Evolutionary conservation across 2,888 invertebrate species (phyloP).

Genomic region (Scrobipalpa costella): DNA sequence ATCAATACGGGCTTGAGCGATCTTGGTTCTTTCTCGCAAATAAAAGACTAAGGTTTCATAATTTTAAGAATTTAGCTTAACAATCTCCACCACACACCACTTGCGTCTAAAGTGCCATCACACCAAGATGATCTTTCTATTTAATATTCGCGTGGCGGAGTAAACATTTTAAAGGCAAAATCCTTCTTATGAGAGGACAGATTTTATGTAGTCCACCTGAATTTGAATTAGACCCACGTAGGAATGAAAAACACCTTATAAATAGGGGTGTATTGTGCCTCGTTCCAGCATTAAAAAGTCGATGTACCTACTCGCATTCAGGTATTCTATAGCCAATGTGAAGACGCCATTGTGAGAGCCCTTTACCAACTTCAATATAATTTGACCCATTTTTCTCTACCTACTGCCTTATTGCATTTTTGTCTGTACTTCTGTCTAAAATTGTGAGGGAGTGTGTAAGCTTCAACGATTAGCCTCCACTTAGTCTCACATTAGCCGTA

Average conservation of each 20-base stretch:
- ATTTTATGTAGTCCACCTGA: conserved; percentile 47
- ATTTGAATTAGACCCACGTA: conserved; percentile 55
- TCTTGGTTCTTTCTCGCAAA: too few relatives aligned
- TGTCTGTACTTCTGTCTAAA: background rate
- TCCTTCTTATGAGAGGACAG: conserved; percentile 45
- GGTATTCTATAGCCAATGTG: conserved; percentile 48
- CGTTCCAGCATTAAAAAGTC: conserved; percentile 56
- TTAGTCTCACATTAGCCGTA: conserved; percentile 60
- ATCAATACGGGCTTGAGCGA: too few relatives aligned
- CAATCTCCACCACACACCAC: conserved; percentile 2
- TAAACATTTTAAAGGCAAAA: conserved; percentile 22
- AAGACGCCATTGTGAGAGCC: conserved; percentile 60
- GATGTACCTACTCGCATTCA: conserved; percentile 57
- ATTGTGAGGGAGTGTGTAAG: conserved; percentile 45
- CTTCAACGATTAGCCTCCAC: conserved; percentile 57
- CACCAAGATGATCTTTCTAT: conserved; percentile 19
- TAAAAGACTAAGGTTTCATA: background rate
- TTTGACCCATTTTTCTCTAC: conserved; percentile 59
- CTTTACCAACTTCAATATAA: conserved; percentile 67
- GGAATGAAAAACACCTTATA: conserved; percentile 54
- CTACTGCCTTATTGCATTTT: conserved; percentile 37
- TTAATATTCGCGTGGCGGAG: conserved; percentile 23
- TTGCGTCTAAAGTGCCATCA: conserved; percentile 21
- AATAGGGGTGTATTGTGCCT: conserved; percentile 58
- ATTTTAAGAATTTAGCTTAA: background rate